phyloP scores from a whole-genome alignment of 1,140 invertebrate species.

The Euwallacea fornicatus region DNA sequence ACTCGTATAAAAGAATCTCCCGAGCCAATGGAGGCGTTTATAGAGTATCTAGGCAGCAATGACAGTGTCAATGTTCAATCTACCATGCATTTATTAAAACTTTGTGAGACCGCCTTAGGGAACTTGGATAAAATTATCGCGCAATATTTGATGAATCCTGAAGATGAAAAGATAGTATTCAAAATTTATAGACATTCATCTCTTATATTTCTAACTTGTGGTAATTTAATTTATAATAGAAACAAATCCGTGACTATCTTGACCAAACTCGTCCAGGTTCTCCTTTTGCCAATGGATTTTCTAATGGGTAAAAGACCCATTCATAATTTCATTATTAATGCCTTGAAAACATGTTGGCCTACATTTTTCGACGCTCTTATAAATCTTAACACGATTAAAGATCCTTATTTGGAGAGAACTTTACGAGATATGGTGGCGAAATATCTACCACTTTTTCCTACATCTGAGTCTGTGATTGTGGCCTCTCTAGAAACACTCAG shows the following conservation, averaged over 20 bases:
- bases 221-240: conserved; percentile 45
- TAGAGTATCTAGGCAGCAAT: conserved; percentile 35
- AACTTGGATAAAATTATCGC: conserved; percentile 42
- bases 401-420: conserved; percentile 48
- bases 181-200: conserved; percentile 44
- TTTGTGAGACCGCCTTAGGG: conserved; percentile 45
- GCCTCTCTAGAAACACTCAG: conserved; percentile 38
- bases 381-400: conserved; percentile 40
- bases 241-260: conserved; percentile 43
- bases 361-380: conserved; percentile 45
- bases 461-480: conserved; percentile 44
- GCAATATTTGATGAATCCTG: conserved; percentile 39
- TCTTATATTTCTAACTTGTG: conserved; percentile 44
- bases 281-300: conserved; percentile 47
- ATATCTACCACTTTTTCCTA: conserved; percentile 47
- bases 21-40: conserved; percentile 42
- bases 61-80: not conserved
- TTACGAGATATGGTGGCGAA: conserved; percentile 47
- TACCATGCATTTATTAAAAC: conserved; percentile 26
- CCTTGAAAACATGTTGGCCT: conserved; percentile 48
- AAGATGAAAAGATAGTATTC: conserved; percentile 41
- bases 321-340: conserved; percentile 41
- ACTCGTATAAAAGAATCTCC: conserved; percentile 20
- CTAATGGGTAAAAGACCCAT: conserved; percentile 42
- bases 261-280: conserved; percentile 41